phyloP scores from a whole-genome alignment of 64 coral and sea anemone genomes.

The Hydrozoanthus tunicans region DNA sequence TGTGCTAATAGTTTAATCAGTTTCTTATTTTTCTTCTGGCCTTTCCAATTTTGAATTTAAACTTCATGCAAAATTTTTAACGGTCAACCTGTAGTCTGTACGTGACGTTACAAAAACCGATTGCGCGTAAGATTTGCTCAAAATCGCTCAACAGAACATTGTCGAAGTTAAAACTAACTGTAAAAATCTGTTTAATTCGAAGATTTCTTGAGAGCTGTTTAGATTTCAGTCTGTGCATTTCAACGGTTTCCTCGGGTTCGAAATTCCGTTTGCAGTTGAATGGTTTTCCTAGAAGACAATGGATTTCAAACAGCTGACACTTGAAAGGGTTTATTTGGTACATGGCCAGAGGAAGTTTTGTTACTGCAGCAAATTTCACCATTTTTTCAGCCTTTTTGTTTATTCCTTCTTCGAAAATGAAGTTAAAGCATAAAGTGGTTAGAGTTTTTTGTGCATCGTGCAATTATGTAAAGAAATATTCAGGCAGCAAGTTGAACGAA shows the following conservation, averaged over 20 bases:
- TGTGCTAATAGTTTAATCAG: constrained; percentile 56
- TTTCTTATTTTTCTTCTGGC: constrained; percentile 28
- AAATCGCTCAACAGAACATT: not conserved
- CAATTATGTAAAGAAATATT: not conserved
- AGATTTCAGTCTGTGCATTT: constrained; percentile 64
- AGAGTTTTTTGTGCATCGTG: not conserved
- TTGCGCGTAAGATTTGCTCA: not conserved
- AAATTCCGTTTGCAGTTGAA: constrained; percentile 87
- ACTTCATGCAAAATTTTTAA: constrained; percentile 70
- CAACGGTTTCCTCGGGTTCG: constrained; percentile 86
- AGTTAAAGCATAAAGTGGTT: not conserved
- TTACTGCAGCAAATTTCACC: constrained; percentile 8
- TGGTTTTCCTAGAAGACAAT: constrained; percentile 94
- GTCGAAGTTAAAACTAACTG: constrained; percentile 3
- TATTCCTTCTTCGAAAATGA: not conserved
- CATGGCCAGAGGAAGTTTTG: constrained; percentile 23
- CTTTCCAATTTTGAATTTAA: constrained; percentile 65
- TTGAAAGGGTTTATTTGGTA: constrained; percentile 51
- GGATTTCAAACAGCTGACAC: constrained; percentile 94
- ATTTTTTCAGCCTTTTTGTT: not conserved
- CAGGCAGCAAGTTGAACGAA: not conserved
- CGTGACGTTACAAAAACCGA: constrained; percentile 51
- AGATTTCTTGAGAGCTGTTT: constrained; percentile 28
- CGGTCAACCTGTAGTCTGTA: constrained; percentile 68
- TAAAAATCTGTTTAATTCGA: constrained; percentile 27